phyloP scores from a whole-genome alignment of 2,113 vertebrate genomes.

The Charadrius vociferus region DNA sequence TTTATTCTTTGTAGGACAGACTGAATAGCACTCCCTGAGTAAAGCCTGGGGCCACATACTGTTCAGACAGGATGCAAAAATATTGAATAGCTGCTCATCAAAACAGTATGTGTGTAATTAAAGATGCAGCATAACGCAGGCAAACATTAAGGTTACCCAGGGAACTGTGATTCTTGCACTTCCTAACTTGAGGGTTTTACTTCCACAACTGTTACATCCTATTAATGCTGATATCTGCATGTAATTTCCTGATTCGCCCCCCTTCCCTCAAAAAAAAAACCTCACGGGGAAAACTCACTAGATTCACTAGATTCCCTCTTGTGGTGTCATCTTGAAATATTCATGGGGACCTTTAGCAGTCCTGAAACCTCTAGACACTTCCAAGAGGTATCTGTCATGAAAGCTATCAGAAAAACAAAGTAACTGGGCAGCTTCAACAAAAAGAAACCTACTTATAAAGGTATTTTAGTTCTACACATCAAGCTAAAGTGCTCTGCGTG shows the following conservation, averaged over 20 bases:
- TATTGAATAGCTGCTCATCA: background rate
- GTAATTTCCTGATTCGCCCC: background rate
- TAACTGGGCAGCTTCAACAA: background rate
- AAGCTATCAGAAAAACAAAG: background rate
- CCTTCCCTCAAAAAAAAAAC: background rate
- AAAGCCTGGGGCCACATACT: background rate
- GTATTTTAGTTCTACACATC: background rate
- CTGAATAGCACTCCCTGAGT: background rate
- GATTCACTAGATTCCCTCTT: background rate
- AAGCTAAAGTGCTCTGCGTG: background rate
- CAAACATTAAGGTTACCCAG: background rate
- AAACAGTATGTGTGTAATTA: background rate
- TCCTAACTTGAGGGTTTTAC: background rate
- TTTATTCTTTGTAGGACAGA: background rate
- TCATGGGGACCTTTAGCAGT: background rate
- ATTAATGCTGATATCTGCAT: background rate
- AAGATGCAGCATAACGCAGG: background rate
- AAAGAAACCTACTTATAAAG: background rate
- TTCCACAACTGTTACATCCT: background rate
- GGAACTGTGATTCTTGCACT: background rate
- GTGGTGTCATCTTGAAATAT: background rate
- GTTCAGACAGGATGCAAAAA: conserved; percentile 1
- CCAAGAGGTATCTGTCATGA: background rate
- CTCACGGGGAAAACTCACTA: background rate
- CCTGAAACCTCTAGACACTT: background rate